These are phyloP conservation scores for Gastracanthus pulcherrimus DNA, from an alignment of 2,888 invertebrate genomes.

Conservation along the genomic window DNA sequence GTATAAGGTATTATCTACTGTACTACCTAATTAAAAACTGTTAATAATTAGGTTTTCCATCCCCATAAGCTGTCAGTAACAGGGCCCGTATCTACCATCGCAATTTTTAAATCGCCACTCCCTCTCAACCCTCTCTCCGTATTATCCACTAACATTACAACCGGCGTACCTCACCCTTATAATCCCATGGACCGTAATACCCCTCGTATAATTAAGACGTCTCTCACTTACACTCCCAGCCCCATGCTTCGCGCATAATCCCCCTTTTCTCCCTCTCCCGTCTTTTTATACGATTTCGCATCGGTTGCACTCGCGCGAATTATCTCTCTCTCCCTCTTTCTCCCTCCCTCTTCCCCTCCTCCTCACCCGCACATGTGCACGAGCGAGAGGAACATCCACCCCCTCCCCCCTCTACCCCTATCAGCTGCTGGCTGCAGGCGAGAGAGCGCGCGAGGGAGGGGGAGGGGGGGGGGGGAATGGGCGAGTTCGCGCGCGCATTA, in stretches of 20 bases:
- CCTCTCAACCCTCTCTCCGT: background rate
- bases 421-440: too few species aligned
- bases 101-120: background rate
- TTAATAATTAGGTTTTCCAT: too few species aligned
- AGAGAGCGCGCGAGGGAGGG: too few species aligned
- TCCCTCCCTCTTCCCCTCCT: background rate
- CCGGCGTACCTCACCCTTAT: background rate
- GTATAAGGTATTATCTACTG: too few species aligned
- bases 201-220: background rate
- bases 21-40: too few species aligned
- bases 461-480: too few species aligned
- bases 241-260: background rate
- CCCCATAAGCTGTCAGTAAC: background rate
- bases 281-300: too few species aligned
- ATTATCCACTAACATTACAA: background rate
- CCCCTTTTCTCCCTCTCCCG: background rate
- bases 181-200: background rate
- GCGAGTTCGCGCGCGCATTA: slow-evolving; percentile 28
- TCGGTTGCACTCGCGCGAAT: background rate
- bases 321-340: background rate
- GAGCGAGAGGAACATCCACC: too few species aligned
- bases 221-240: background rate
- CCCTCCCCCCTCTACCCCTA: too few species aligned
- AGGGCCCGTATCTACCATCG: background rate
- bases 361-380: background rate